Percentiles rank a stretch among this genome's conserved stretches.
phyloP scores from a whole-genome alignment of 2,113 vertebrate species.

The Sceloporus undulatus region DNA sequence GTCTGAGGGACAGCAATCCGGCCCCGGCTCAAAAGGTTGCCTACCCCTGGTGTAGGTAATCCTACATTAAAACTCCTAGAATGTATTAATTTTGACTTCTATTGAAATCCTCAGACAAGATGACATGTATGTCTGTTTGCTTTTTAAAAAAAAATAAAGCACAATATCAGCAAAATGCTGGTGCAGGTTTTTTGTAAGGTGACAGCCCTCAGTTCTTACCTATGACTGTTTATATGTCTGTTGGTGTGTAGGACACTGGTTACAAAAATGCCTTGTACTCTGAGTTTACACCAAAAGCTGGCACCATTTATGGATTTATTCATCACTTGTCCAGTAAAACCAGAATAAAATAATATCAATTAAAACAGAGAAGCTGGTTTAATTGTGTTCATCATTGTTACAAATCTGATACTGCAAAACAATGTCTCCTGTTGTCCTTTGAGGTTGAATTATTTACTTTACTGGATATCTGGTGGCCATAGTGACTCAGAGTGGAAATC shows the following conservation, averaged over 20 bases:
- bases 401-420: not conserved
- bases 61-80: not conserved
- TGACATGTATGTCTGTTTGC: slow-evolving; percentile 9
- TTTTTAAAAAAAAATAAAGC: not conserved
- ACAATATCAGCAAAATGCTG: not conserved
- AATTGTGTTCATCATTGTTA: not conserved
- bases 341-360: not conserved
- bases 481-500: not conserved
- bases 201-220: not conserved
- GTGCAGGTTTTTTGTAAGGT: not conserved
- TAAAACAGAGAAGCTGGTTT: not conserved
- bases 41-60: not conserved
- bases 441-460: not conserved
- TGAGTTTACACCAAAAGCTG: not conserved
- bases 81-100: not conserved
- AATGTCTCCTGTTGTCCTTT: not conserved
- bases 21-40: too few relatives aligned
- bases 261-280: not conserved
- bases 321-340: not conserved
- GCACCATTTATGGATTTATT: not conserved
- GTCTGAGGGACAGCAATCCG: too few relatives aligned
- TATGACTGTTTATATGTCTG: not conserved
- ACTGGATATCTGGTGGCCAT: not conserved
- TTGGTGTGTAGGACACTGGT: not conserved
- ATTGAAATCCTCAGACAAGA: not conserved